Evolutionary conservation across 2,797 vertebrate genomes (phyloP).

Genomic region (Glossophaga mutica): DNA sequence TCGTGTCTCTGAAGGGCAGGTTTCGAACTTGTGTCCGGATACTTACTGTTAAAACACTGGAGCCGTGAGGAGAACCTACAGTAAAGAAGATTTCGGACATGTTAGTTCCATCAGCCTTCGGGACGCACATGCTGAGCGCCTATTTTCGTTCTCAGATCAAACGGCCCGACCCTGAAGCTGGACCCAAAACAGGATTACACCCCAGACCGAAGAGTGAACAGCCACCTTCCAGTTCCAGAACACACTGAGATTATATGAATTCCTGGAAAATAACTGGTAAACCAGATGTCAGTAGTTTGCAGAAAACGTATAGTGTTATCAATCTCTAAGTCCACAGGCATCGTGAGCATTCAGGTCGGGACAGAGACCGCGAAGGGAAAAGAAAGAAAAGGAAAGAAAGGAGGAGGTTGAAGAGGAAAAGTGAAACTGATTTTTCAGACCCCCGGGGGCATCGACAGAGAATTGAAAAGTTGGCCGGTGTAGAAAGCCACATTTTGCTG

Average conservation of each 20-base stretch:
- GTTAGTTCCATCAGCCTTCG: not conserved
- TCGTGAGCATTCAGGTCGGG: rapidly evolving
- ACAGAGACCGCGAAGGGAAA: not conserved
- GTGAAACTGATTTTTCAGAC: not conserved
- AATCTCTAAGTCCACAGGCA: not conserved
- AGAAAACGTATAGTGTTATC: not conserved
- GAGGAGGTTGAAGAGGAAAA: not conserved
- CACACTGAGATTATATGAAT: rapidly evolving
- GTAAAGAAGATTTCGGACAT: conserved; percentile 45
- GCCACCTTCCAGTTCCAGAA: not conserved
- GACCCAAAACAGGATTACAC: not conserved
- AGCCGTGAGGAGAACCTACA: conserved; percentile 68
- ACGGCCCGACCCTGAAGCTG: rapidly evolving
- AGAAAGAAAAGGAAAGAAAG: not conserved
- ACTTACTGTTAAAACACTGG: conserved; percentile 77
- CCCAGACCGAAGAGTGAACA: not conserved
- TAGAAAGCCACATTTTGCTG: not conserved
- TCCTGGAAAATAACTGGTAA: not conserved
- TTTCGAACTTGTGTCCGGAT: not conserved
- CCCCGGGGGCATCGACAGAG: not conserved
- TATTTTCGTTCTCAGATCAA: not conserved
- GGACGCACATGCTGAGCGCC: rapidly evolving
- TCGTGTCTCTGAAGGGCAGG: not conserved
- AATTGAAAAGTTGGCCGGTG: rapidly evolving
- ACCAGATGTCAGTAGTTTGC: not conserved